Percentiles rank a stretch among this genome's conserved stretches.
phyloP scores from a whole-genome alignment of 37 sponge, comb jelly and placozoan genomes.

The Aplysina aerophoba region DNA sequence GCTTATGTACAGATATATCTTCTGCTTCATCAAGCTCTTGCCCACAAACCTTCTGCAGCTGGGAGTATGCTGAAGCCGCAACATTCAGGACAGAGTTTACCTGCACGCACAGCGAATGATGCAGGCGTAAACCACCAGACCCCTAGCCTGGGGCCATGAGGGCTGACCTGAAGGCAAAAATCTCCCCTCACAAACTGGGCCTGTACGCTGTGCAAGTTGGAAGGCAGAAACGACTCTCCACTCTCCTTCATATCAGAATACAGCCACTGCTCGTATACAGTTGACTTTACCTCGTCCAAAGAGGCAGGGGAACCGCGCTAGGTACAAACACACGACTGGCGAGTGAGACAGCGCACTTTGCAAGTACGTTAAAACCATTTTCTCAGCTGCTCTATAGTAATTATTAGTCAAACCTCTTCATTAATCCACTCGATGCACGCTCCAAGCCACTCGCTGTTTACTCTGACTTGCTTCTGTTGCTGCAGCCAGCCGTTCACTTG shows the following conservation, averaged over 20 bases:
- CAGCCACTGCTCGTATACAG: slow-evolving; percentile 70
- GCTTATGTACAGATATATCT: not conserved
- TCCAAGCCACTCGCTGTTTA: slow-evolving; percentile 2
- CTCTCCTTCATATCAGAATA: slow-evolving; percentile 54
- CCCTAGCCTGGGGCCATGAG: not conserved
- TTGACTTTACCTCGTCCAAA: not conserved
- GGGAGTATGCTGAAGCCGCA: slow-evolving; percentile 57
- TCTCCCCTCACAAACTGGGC: not conserved
- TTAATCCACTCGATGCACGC: slow-evolving; percentile 14
- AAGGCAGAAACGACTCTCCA: slow-evolving; percentile 9
- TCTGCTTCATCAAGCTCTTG: slow-evolving; percentile 42
- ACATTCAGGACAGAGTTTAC: slow-evolving; percentile 71
- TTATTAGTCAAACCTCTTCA: not conserved
- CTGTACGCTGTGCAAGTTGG: slow-evolving; percentile 3
- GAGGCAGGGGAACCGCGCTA: not conserved
- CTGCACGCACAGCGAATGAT: slow-evolving; percentile 23
- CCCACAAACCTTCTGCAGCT: slow-evolving; percentile 62
- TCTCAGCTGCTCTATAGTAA: not conserved
- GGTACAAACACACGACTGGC: not conserved
- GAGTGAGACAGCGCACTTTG: not conserved
- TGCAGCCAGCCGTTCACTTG: slow-evolving; percentile 11
- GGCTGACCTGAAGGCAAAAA: slow-evolving; percentile 5
- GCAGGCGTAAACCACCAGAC: not conserved
- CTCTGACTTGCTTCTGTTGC: slow-evolving; percentile 10
- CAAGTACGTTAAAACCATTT: not conserved